phyloP scores from a whole-genome alignment of 2,888 invertebrate genomes.

The Pseudococcus viburni region DNA sequence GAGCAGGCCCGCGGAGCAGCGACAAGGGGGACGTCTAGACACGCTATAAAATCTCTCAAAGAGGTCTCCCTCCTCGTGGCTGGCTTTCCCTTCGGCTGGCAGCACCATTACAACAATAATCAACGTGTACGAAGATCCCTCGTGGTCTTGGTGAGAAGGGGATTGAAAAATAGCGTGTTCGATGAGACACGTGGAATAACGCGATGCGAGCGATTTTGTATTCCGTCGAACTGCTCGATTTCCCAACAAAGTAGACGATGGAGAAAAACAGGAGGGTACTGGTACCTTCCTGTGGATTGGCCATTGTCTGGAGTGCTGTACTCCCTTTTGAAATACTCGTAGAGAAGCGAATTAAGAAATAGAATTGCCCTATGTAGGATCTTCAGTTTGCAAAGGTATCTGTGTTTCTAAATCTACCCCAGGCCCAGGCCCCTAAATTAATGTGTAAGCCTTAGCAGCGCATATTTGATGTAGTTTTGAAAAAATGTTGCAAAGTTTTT shows the following conservation, averaged over 20 bases:
- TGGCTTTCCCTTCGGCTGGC: background rate
- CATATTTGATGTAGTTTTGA: too few relatives aligned
- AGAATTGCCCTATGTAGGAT: too few relatives aligned
- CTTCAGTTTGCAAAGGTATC: too few relatives aligned
- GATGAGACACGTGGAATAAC: background rate
- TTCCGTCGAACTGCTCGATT: background rate
- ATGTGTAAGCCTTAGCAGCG: too few relatives aligned
- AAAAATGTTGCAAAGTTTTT: too few relatives aligned
- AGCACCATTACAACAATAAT: background rate
- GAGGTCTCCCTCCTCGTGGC: background rate
- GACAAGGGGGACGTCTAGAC: conserved; percentile 17
- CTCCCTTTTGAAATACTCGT: too few relatives aligned
- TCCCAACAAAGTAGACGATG: background rate
- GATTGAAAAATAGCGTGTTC: background rate
- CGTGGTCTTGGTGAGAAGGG: background rate
- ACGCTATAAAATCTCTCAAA: conserved; percentile 11
- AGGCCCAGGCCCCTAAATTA: too few relatives aligned
- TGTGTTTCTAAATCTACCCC: too few relatives aligned
- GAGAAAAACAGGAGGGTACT: background rate
- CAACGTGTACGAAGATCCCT: background rate
- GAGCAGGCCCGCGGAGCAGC: background rate
- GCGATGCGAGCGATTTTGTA: background rate
- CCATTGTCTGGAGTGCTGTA: background rate
- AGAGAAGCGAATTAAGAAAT: too few relatives aligned
- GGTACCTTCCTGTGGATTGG: background rate